Evolutionary conservation across 1,140 invertebrate species (phyloP), one percentile per base, ranked within the genome.

Genomic region (Diabrotica virgifera): DNA sequence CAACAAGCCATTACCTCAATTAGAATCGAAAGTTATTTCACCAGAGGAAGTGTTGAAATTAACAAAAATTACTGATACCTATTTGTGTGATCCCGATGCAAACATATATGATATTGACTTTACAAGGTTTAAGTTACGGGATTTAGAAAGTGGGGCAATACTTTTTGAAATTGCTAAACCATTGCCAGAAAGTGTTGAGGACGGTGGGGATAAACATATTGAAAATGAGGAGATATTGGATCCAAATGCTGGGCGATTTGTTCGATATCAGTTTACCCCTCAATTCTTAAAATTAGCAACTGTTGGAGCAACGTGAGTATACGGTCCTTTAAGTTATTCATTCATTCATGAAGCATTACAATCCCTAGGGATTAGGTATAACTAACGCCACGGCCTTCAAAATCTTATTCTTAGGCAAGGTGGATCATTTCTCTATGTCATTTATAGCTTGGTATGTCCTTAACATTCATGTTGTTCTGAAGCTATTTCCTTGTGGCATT

Each of bases 91-190:
- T 64, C 92, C 94, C 13, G 94, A 97, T 74, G 96, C 94, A 24
- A 99, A 99, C 82, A 85, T 97, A 60, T 99, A 95, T 82, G 94
- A 97, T 72, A 99, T 99, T 76, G 96, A 99, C 80, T 99, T 99
- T 81, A 97, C 95, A 36, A 85, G 94, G 69, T 99, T 99, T 80
- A 97, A 97, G 84, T 95, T 99, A 67, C 83, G 97, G 62, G 96
- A 99, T 80, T 84, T 99, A 76, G 96, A 98, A 74, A 93, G 90
- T 66, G 94, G 92, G 14, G 90, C 89, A 6, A 87, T 97, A 51
- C 82, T 99, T 24, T 99, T 99, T 84, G 97, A 99, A 85, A 97
- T 99, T 64, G 93, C 94, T 6, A 98, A 99, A 79, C 95, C 95
- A 36, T 84, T 85, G 52, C 77, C 78, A 59, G 83, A 85, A 54